phyloP scores from a whole-genome alignment of 2,888 invertebrate genomes.

The Hirtodrosophila histrioides region DNA sequence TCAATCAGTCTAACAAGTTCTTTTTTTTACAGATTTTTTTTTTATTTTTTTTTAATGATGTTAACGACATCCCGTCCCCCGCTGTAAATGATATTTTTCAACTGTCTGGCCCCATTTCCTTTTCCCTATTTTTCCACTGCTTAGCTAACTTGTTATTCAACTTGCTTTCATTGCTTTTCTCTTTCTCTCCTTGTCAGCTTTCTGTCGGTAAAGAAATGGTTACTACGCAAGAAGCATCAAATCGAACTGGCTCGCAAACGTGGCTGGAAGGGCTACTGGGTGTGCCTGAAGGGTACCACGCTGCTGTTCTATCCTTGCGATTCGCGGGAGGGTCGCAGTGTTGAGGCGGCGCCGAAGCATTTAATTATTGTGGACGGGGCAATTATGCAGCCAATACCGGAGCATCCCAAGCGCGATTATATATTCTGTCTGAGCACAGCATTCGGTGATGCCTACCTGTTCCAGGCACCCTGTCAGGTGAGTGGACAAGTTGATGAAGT shows the following conservation, averaged over 20 bases:
- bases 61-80: too few species aligned
- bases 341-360: slow-evolving; percentile 97
- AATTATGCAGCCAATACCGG: slow-evolving; percentile 99
- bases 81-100: slow-evolving; percentile 16
- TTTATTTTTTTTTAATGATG: too few species aligned
- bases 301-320: slow-evolving; percentile 98
- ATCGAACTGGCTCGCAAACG: slow-evolving; percentile 97
- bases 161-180: slow-evolving; percentile 6
- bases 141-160: slow-evolving; percentile 11
- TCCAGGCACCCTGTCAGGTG: slow-evolving; percentile 95
- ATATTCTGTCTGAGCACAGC: slow-evolving; percentile 99
- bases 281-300: slow-evolving; percentile 98
- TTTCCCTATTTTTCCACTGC: neutral
- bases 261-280: slow-evolving; percentile 99
- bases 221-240: slow-evolving; percentile 97
- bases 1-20: too few species aligned
- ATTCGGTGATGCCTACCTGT: slow-evolving; percentile 98
- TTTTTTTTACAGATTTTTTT: too few species aligned
- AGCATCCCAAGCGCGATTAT: slow-evolving; percentile 98
- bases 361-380: slow-evolving; percentile 98
- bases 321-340: slow-evolving; percentile 94
- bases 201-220: slow-evolving; percentile 98
- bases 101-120: neutral
- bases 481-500: slow-evolving; percentile 65
- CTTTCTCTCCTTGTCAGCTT: slow-evolving; percentile 87